A percentile compares a stretch with the other conserved stretches of the same genome.
Evolutionary conservation across 2,888 invertebrate species (phyloP).

Genomic region (Cataglyphis rosenhaueri): DNA sequence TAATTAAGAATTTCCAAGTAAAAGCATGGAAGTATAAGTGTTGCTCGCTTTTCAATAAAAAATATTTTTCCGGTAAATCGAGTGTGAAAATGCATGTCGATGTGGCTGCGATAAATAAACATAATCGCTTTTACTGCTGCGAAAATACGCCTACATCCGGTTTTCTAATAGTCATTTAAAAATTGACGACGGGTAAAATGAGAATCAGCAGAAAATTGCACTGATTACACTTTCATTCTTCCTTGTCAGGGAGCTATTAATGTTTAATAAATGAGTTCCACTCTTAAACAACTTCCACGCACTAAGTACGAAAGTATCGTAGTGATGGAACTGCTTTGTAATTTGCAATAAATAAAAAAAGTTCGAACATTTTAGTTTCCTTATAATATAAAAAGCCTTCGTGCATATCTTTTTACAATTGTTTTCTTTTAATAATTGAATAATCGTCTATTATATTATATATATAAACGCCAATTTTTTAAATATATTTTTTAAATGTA

Average conservation of each 20-base stretch:
- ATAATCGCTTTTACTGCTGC: neutral
- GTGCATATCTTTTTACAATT: neutral
- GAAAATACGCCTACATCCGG: slow-evolving; percentile 3
- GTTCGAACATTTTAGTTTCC: slow-evolving; percentile 7
- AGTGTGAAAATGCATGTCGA: slow-evolving; percentile 31
- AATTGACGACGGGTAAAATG: slow-evolving; percentile 20
- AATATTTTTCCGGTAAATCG: slow-evolving; percentile 9
- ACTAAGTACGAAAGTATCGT: neutral
- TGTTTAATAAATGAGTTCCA: slow-evolving; percentile 21
- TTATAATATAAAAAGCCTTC: slow-evolving; percentile 31
- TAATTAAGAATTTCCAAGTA: slow-evolving; percentile 3
- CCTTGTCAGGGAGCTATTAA: slow-evolving; percentile 5
- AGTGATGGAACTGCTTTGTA: neutral
- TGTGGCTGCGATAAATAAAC: slow-evolving; percentile 2
- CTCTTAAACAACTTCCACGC: slow-evolving; percentile 16
- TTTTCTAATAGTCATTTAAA: slow-evolving; percentile 32
- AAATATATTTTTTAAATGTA: neutral
- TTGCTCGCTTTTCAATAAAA: neutral
- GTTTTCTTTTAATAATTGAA: neutral
- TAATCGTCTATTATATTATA: neutral
- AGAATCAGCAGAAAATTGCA: slow-evolving; percentile 5
- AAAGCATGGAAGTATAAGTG: neutral
- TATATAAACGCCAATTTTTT: neutral
- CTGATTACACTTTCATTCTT: neutral
- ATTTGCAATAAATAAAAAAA: neutral